Conservation (phyloP, 1,140 invertebrate species). For the Rhyacophila brunnea region DNA sequence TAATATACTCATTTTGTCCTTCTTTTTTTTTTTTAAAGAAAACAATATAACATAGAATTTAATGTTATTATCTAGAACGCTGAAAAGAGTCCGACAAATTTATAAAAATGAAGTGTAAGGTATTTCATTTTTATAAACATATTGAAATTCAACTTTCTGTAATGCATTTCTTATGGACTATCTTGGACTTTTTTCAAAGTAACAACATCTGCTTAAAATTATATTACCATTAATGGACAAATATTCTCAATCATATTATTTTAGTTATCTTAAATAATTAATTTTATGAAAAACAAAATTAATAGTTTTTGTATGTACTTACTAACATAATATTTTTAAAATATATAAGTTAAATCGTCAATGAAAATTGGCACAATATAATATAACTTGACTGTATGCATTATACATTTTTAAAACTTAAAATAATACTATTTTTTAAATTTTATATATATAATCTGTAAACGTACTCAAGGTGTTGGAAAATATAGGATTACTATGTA, state of each 20-base stretch:
- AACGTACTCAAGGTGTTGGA: slow-evolving; percentile 19
- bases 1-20: slow-evolving; percentile 4
- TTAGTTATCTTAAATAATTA: too few relatives aligned
- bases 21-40: neutral
- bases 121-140: too few relatives aligned
- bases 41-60: too few relatives aligned
- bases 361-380: neutral
- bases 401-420: too few relatives aligned
- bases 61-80: neutral
- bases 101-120: neutral
- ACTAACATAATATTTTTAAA: neutral
- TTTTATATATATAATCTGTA: neutral
- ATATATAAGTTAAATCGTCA: neutral
- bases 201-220: too few relatives aligned
- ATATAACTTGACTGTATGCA: neutral
- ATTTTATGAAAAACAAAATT: too few relatives aligned
- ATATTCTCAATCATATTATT: too few relatives aligned
- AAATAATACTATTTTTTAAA: neutral
- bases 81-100: slow-evolving; percentile 2
- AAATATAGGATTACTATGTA: slow-evolving; percentile 23
- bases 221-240: too few relatives aligned
- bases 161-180: neutral
- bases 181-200: slow-evolving; percentile 2
- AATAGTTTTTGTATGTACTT: too few relatives aligned
- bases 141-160: too few relatives aligned